These are phyloP conservation scores for Kryptopterus vitreolus DNA, from an alignment of 2,797 vertebrate genomes.

Conservation along the genomic window DNA sequence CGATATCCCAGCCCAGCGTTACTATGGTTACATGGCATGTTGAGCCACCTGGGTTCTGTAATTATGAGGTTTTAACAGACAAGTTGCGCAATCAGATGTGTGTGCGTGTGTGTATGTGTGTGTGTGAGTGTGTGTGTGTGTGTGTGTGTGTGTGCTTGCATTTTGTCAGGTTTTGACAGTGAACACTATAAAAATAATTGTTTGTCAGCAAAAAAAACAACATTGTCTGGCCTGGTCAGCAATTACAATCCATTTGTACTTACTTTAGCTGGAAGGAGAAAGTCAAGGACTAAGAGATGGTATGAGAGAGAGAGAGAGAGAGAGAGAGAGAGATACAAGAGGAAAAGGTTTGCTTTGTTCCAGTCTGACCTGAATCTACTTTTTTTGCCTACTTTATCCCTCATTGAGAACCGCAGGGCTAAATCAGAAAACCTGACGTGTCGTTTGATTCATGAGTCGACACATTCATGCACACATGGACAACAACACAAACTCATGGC, in stretches of 20 bases:
- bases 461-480: conserved; percentile 19
- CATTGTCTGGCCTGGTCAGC: conserved; percentile 10
- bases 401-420: conserved; percentile 62
- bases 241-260: conserved; percentile 21
- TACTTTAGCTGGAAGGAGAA: conserved; percentile 19
- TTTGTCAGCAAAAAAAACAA: conserved; percentile 6
- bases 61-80: conserved; percentile 52
- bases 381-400: conserved; percentile 33
- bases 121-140: not conserved
- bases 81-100: not conserved
- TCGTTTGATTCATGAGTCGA: conserved; percentile 33
- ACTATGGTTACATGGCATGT: conserved; percentile 63
- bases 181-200: conserved; percentile 15
- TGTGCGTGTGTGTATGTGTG: not conserved
- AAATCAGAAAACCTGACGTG: conserved; percentile 65
- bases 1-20: conserved; percentile 43
- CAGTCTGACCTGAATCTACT: conserved; percentile 60
- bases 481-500: not conserved
- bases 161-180: not conserved
- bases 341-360: conserved; percentile 36
- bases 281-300: too few relatives aligned
- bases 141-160: not conserved
- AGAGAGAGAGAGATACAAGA: not conserved
- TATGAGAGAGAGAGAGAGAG: not conserved
- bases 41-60: conserved; percentile 62